Evolutionary conservation across 2,888 invertebrate species (phyloP), one percentile per base, ranked within the genome.

Genomic region (Gortyna flavago): DNA sequence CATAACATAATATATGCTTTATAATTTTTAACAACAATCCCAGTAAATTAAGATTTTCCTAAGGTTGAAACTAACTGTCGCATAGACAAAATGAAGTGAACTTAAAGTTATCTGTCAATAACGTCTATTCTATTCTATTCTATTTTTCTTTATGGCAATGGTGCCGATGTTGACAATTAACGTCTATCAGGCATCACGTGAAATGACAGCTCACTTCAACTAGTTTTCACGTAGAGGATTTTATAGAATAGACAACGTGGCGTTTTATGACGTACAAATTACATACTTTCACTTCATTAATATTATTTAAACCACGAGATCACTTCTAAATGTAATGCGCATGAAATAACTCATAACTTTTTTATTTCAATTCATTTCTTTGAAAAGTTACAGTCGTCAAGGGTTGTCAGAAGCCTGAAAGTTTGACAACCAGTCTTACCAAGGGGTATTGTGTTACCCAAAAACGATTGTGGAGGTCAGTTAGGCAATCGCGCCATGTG

Each of bases 201-300:
- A n/a, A 59, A 25, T 54, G 25, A 54, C 54, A n/a, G 3, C 18
- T 38, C 5, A 65, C n/a, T 65, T 41, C n/a, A 29, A 18, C 5
- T 18, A n/a, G 2, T n/a, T 29, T 66, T n/a, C 41, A 41, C 11
- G 65, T 9, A 9, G 3, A 29, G 6, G 21, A 44, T 29, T 44
- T 29, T 29, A 7, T 7, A 44, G 4, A 44, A 21, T 13, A 13
- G 21, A 44, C 29, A 11, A 29, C 1, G 13, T 5, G 4, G 25
- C 32, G 4, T 32, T 68, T 16, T 25, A 68, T 32, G 32, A 32
- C 32, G 7, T 25, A 32, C 32, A 48, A 68, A 32, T 13, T 21
- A 32, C 51, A 41, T 57, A 80, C 79, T 79, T 79, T 79, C 81
- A 80, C 79, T 79, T 81, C 16, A 73, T 79, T 74, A 74, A 73